These are phyloP conservation scores for Chaetodon auriga DNA, from an alignment of 2,113 vertebrate genomes.

Conservation along the genomic window DNA sequence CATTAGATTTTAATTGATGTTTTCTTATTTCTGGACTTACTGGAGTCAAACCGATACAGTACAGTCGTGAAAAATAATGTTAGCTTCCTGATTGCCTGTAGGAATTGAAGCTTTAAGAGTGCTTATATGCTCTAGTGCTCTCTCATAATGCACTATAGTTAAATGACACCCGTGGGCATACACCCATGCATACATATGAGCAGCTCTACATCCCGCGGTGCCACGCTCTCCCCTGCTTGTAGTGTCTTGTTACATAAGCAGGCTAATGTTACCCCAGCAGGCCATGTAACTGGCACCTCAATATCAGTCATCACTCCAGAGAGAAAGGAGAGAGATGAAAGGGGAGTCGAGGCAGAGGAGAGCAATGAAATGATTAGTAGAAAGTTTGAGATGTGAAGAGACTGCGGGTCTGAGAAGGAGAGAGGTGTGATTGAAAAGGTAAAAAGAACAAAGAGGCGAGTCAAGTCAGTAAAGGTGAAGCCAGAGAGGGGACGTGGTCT, in stretches of 20 bases:
- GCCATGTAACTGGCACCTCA: constrained; percentile 67
- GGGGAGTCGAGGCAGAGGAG: constrained; percentile 9
- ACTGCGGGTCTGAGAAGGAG: constrained; percentile 3
- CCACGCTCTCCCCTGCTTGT: constrained; percentile 46
- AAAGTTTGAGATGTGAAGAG: constrained; percentile 19
- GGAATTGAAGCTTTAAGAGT: constrained; percentile 39
- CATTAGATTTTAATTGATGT: too few species aligned
- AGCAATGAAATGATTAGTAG: constrained; percentile 36
- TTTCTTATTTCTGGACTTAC: neutral
- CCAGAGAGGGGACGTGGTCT: neutral
- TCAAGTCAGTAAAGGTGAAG: neutral
- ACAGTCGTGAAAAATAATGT: neutral
- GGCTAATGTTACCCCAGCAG: constrained; percentile 63
- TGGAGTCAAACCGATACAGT: neutral
- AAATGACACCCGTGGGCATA: constrained; percentile 61
- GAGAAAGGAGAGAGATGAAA: constrained; percentile 37
- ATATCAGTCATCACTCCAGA: constrained; percentile 48
- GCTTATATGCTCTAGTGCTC: constrained; percentile 37
- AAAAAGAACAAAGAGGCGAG: neutral
- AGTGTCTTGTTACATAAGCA: constrained; percentile 71
- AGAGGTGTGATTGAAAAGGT: constrained; percentile 10
- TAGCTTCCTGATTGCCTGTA: constrained; percentile 5
- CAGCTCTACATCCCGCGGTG: constrained; percentile 37
- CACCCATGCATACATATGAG: constrained; percentile 46
- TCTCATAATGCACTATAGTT: constrained; percentile 37